phyloP scores from a whole-genome alignment of 2,888 invertebrate species.

The Caenorhabditis sulstoni region DNA sequence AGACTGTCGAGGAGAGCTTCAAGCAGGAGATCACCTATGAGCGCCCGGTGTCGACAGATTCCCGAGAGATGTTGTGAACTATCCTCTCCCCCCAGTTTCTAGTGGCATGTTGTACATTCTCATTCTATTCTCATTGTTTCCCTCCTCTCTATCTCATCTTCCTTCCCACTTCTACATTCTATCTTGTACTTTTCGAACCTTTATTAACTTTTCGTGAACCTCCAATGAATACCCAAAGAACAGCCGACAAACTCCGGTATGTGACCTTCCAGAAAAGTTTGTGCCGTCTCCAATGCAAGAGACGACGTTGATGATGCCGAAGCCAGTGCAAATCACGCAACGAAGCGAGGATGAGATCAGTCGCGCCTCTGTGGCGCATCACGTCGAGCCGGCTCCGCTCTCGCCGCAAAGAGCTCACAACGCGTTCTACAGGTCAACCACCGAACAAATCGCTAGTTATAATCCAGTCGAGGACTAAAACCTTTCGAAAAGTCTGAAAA shows the following conservation, averaged over 20 bases:
- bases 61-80: constrained; percentile 67
- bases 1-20: constrained; percentile 78
- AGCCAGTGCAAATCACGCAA: constrained; percentile 71
- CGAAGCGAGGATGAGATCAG: constrained; percentile 73
- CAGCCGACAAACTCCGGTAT: neutral
- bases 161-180: constrained; percentile 11
- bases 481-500: constrained; percentile 6
- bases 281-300: constrained; percentile 79
- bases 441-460: constrained; percentile 78
- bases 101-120: constrained; percentile 45
- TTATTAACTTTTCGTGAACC: no score
- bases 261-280: constrained; percentile 73
- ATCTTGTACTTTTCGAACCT: no score
- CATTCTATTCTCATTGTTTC: constrained; percentile 3
- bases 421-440: constrained; percentile 80
- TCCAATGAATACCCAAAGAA: constrained; percentile 9
- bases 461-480: constrained; percentile 74
- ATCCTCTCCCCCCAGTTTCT: constrained; percentile 1
- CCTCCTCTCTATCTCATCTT: constrained; percentile 8
- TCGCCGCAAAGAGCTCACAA: constrained; percentile 77
- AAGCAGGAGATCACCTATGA: constrained; percentile 78
- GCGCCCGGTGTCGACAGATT: constrained; percentile 68
- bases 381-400: constrained; percentile 67
- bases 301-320: constrained; percentile 72
- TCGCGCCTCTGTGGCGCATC: constrained; percentile 68